Conservation (phyloP, 2,888 invertebrate species). For the Euproctis similis region DNA sequence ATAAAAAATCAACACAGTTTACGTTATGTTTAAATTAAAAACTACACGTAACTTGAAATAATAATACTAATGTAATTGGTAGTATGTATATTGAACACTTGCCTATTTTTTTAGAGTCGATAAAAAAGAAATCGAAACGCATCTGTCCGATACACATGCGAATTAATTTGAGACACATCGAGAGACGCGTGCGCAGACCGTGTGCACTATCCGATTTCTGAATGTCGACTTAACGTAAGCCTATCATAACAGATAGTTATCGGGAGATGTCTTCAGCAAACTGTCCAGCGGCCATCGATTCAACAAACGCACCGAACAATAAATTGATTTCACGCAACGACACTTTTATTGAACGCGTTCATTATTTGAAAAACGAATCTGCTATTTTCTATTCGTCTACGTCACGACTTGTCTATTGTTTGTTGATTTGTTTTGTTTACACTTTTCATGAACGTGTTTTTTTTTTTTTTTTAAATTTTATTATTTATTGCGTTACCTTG, state of each 20-base stretch:
- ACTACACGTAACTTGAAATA: conserved; percentile 11
- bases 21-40: conserved; percentile 2
- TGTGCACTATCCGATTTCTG: conserved; percentile 31
- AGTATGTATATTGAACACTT: too few species aligned
- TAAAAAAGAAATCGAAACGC: conserved; percentile 49
- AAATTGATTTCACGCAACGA: conserved; percentile 39
- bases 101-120: conserved; percentile 49
- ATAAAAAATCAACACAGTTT: conserved; percentile 3
- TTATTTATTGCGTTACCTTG: conserved; percentile 54
- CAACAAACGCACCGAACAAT: conserved; percentile 29
- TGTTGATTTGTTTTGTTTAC: not conserved
- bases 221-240: conserved; percentile 18
- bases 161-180: conserved; percentile 48
- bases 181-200: conserved; percentile 35
- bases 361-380: conserved; percentile 14
- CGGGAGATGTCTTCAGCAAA: conserved; percentile 12
- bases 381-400: not conserved
- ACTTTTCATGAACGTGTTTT: not conserved
- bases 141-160: conserved; percentile 42
- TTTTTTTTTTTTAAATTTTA: not conserved
- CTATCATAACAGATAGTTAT: too few species aligned
- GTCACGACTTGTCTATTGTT: not conserved
- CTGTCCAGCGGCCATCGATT: conserved; percentile 20
- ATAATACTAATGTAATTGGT: too few species aligned
- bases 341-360: conserved; percentile 5